Conservation (phyloP, 2,113 vertebrate genomes). For the Cercopithecus mona region DNA sequence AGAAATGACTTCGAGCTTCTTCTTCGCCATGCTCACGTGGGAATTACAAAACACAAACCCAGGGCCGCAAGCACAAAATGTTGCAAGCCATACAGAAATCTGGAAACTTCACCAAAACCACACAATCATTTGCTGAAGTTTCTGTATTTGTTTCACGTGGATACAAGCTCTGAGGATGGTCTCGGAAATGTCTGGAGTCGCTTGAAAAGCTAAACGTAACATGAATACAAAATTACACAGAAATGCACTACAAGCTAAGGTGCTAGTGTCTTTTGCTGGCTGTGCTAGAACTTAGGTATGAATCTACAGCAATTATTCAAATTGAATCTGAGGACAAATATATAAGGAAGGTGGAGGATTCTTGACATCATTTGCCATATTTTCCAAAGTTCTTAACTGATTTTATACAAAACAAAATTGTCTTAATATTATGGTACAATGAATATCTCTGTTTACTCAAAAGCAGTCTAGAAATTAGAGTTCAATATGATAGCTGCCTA, state of each 20-base stretch:
- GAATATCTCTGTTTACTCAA: not conserved
- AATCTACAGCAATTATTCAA: not conserved
- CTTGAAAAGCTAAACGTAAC: accelerated
- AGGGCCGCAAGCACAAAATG: accelerated
- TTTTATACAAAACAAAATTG: not conserved
- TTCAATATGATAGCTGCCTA: too few species aligned
- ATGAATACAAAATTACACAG: accelerated
- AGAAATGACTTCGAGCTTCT: not conserved
- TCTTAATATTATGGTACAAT: not conserved
- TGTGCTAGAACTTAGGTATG: not conserved
- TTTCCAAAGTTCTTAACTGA: not conserved
- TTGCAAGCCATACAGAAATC: accelerated
- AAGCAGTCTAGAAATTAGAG: not conserved
- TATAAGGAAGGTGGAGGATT: not conserved
- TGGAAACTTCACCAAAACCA: not conserved
- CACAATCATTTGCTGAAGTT: accelerated
- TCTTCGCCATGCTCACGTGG: too few species aligned
- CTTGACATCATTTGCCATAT: too few species aligned
- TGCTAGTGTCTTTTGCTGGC: accelerated
- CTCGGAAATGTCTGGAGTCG: not conserved
- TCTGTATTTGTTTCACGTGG: accelerated
- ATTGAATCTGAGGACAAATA: not conserved
- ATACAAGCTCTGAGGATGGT: not conserved
- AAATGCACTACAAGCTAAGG: accelerated
- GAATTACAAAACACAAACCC: not conserved